Evolutionary conservation across 2,113 vertebrate genomes (phyloP), one percentile per base, ranked within the genome.

Genomic region (Naja naja): DNA sequence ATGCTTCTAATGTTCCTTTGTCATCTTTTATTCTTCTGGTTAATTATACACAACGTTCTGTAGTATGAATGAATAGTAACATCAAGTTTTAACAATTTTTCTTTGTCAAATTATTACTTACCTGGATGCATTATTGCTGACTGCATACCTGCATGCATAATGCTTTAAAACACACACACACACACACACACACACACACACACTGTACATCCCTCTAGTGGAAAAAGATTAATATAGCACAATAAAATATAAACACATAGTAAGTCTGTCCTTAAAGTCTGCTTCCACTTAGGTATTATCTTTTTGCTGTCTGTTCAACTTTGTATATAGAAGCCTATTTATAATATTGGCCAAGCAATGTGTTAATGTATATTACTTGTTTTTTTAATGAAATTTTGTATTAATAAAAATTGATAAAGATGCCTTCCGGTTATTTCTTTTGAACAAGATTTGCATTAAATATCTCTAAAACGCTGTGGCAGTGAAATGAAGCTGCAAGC

Each of bases 321-420:
- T 56, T 92, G 27, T 93, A 3, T 23, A n/a, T 91, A 12, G 69
- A 91, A 85, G 47, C 58, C 16, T 54, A n/a, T 88, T 90, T 94
- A 18, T 81, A 64, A 16, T 91, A 94, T 94, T 8, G 52, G 85
- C n/a, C 90, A 87, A 90, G 47, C 10, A 11, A 89, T 92, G 34
- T 94, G 30, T 88, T 95, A 87, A n/a, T 94, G n/a, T 94, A 92
- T 5, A 93, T 23, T 90, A n/a, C 54, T 90, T 47, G 85, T 96
- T 95, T 96, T 96, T 90, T 94, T 47, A 11, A 94, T 89, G 49
- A 74, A 85, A 7, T 92, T 94, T 94, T 92, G 14, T 89, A 89
- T 90, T 88, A 97, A 94, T 96, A 96, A 97, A 96, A 16, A 34
- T 94, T 91, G 47, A 95, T 92, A 69, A 11, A 0, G 47, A 47